A percentile compares a stretch with the other conserved stretches of the same genome.
Evolutionary conservation across 1,140 invertebrate species (phyloP).

Genomic region (Zaprionus ghesquierei): DNA sequence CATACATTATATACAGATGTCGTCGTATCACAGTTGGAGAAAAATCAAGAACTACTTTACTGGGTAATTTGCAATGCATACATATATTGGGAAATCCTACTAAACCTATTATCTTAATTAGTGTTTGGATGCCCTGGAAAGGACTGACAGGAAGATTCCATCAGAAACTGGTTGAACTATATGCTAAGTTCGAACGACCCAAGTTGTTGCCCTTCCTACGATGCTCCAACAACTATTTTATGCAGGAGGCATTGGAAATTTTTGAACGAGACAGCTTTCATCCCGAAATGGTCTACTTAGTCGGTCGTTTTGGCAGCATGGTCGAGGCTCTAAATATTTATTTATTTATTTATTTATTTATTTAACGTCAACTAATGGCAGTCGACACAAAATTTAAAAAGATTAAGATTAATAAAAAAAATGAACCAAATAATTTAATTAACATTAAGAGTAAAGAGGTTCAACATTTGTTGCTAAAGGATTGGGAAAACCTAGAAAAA

Average conservation of each 20-base stretch:
- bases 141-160: conserved; percentile 91
- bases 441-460: too few relatives aligned
- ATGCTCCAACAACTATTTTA: conserved; percentile 94
- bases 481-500: too few relatives aligned
- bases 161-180: conserved; percentile 91
- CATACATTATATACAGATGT: conserved; percentile 90
- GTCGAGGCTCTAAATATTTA: conserved; percentile 95
- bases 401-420: too few relatives aligned
- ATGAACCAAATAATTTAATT: too few relatives aligned
- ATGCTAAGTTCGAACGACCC: conserved; percentile 93
- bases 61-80: conserved; percentile 36
- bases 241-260: conserved; percentile 94
- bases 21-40: conserved; percentile 92
- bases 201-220: conserved; percentile 95
- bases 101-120: neutral
- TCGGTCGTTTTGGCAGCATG: conserved; percentile 96
- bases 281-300: conserved; percentile 95
- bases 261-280: conserved; percentile 92
- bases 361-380: too few relatives aligned
- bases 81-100: neutral
- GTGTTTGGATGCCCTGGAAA: conserved; percentile 90
- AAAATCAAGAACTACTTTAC: conserved; percentile 89
- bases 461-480: too few relatives aligned
- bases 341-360: too few relatives aligned
- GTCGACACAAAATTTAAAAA: too few relatives aligned